Evolutionary conservation across 2,113 vertebrate species (phyloP).

Genomic region (Coptodon rendalli): DNA sequence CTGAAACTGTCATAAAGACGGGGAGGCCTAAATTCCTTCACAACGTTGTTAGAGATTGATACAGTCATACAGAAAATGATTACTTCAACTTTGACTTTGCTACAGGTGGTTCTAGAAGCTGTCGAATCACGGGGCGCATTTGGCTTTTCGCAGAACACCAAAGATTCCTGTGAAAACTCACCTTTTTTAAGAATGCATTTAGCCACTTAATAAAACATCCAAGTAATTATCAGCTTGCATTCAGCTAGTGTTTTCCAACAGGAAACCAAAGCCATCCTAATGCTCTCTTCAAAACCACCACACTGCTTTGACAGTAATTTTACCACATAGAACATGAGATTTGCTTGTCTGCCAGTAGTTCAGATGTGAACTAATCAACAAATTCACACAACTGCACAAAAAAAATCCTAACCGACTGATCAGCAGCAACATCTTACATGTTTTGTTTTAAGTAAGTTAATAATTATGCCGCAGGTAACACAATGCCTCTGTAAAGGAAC

Average conservation of each 20-base stretch:
- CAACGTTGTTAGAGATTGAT: not conserved
- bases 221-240: not conserved
- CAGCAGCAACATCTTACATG: not conserved
- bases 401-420: accelerated
- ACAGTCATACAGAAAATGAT: not conserved
- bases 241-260: not conserved
- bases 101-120: not conserved
- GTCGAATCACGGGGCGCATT: accelerated
- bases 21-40: accelerated
- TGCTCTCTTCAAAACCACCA: not conserved
- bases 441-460: not conserved
- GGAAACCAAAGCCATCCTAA: not conserved
- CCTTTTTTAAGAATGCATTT: not conserved
- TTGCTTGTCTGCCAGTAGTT: not conserved
- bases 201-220: not conserved
- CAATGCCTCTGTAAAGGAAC: not conserved
- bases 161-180: not conserved
- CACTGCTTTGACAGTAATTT: accelerated
- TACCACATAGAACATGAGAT: not conserved
- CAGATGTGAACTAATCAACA: not conserved
- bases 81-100: accelerated
- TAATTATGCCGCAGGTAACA: not conserved
- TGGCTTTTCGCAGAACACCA: not conserved
- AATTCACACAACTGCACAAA: not conserved
- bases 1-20: not conserved